Base-by-base conservation (phyloP, 2,113 vertebrate genomes). In the Zingel zingel region DNA sequence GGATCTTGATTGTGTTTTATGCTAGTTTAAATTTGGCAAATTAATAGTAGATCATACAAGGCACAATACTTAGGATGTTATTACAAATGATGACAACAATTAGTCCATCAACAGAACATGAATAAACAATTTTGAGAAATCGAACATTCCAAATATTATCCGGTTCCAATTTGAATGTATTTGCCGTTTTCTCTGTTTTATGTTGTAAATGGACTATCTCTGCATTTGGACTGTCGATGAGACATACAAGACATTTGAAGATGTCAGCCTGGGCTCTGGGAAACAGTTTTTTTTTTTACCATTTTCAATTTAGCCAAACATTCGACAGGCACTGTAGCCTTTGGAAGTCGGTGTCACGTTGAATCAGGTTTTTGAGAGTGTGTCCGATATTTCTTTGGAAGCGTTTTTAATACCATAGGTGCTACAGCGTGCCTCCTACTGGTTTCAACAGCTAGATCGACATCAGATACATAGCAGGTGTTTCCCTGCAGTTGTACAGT, bases 381-480 rank as follows among this genome's bases (percentile, higher is more conserved):
- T 62, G 56, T 59, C 11, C 59, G 50, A 33, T 30, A 54, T 82
- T 72, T 72, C 63, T 64, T 6, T 45, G 48, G 61, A 56, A 16
- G 3, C 25, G 74, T 54, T 76, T 73, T 80, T 69, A 63, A 77
- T 85, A 77, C 82, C 69, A 58, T 27, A n/a, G 81, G 27, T 59
- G 68, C 33, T 27, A 43, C 65, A 50, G 74, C 62, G 25, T 74
- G 77, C 57, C 66, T 82, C 47, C 45, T 51, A 14, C 68, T 66
- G 71, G 63, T 86, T 89, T 86, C 81, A 68, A 65, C 77, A 77
- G 79, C 76, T 50, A 72, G 9, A 33, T 14, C 76, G 84, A 91
- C 85, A 89, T 88, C 78, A 89, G 86, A 91, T 85, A 86, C 25
- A 3, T 16, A 84, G 81, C 90, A 91, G 88, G 89, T 91, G 90